Conservation (phyloP, 1,140 invertebrate genomes). For the Drosophila arawakana region DNA sequence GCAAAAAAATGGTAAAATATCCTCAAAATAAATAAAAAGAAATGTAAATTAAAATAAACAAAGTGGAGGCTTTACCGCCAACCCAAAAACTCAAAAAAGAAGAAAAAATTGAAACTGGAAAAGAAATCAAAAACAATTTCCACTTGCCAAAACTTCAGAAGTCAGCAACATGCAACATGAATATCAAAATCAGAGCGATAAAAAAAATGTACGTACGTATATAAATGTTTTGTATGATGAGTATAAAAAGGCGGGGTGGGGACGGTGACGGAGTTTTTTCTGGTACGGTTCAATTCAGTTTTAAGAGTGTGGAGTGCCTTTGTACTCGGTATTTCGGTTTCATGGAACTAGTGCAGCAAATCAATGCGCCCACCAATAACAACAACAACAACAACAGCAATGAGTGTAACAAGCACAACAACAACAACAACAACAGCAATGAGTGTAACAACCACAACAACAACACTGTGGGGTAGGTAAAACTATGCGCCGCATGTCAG, state of each 20-base stretch:
- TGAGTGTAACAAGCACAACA: conserved; percentile 9
- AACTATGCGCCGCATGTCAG: conserved; percentile 71
- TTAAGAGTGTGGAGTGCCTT: conserved; percentile 33
- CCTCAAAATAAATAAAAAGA: conserved; percentile 33
- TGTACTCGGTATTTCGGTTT: conserved; percentile 71
- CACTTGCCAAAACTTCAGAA: conserved; percentile 76
- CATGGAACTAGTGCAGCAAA: conserved; percentile 73
- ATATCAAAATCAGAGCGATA: conserved; percentile 67
- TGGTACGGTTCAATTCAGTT: conserved; percentile 24
- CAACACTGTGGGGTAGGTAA: conserved; percentile 29
- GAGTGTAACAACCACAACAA: conserved; percentile 11
- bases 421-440: conserved; percentile 15
- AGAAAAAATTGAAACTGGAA: conserved; percentile 36
- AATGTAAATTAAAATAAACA: conserved; percentile 81
- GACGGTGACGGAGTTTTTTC: neutral
- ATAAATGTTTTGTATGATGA: conserved; percentile 27
- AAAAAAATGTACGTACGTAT: conserved; percentile 26
- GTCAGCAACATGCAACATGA: conserved; percentile 81
- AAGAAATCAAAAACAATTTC: conserved; percentile 53
- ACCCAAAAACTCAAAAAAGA: neutral
- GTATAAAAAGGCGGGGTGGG: neutral
- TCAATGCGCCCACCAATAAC: conserved; percentile 64
- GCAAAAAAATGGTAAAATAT: conserved; percentile 26
- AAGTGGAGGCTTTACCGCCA: neutral
- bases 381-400: conserved; percentile 31